phyloP scores from a whole-genome alignment of 2,113 vertebrate genomes.

The Penelope pileata region DNA sequence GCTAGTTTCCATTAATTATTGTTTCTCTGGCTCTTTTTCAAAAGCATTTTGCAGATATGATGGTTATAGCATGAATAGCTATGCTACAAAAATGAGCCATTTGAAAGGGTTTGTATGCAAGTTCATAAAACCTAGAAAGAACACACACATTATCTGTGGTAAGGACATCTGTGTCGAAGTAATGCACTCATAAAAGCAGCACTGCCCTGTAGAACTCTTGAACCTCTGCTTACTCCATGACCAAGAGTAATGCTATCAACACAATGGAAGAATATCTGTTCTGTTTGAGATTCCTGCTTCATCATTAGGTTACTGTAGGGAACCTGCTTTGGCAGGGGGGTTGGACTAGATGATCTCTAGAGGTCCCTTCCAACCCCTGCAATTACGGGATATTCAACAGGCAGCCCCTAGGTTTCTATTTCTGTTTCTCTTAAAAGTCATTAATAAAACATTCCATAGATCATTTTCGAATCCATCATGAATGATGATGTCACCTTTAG shows the following conservation, averaged over 20 bases:
- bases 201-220: neutral
- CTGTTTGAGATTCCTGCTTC: neutral
- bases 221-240: neutral
- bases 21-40: neutral
- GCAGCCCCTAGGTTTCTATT: neutral
- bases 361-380: no score
- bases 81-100: neutral
- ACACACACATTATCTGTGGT: neutral
- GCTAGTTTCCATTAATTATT: neutral
- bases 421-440: neutral
- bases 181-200: neutral
- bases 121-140: neutral
- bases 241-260: neutral
- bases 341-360: no score
- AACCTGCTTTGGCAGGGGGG: no score
- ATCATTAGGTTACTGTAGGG: neutral
- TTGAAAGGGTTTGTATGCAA: neutral
- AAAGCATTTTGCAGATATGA: neutral
- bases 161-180: neutral
- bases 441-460: conserved; percentile 62
- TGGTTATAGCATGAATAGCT: neutral
- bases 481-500: conserved; percentile 50
- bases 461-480: conserved; percentile 18
- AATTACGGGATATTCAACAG: neutral
- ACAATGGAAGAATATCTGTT: neutral